phyloP scores from a whole-genome alignment of 2,113 vertebrate species.

The Gymnocephalus cernua region DNA sequence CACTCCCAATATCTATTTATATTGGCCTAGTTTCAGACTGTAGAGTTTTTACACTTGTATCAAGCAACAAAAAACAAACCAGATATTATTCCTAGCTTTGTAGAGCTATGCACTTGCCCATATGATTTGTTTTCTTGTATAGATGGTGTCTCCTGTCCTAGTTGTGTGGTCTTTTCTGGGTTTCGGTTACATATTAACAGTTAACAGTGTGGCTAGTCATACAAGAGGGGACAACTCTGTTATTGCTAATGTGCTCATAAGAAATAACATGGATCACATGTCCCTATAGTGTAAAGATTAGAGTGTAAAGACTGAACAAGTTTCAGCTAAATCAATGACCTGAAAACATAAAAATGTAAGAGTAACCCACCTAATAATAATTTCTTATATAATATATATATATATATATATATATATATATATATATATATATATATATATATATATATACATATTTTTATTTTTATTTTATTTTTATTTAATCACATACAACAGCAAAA shows the following conservation, averaged over 20 bases:
- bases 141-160: background rate
- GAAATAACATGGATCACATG: background rate
- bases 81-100: background rate
- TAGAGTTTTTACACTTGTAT: background rate
- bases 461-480: too few relatives aligned
- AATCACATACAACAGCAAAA: too few relatives aligned
- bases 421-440: too few relatives aligned
- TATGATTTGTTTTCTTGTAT: conserved; percentile 2
- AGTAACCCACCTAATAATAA: background rate
- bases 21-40: conserved; percentile 50
- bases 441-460: too few relatives aligned
- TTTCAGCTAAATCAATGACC: too few relatives aligned
- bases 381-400: too few relatives aligned
- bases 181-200: conserved; percentile 54
- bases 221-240: background rate
- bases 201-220: background rate
- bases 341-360: background rate
- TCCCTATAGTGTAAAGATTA: background rate
- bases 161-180: conserved; percentile 35
- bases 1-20: conserved; percentile 45
- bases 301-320: background rate
- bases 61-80: conserved; percentile 13
- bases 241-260: background rate
- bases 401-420: too few relatives aligned
- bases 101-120: background rate